These are phyloP conservation scores for Chaetophractus vellerosus DNA, from an alignment of 2,797 vertebrate species.

Conservation along the genomic window DNA sequence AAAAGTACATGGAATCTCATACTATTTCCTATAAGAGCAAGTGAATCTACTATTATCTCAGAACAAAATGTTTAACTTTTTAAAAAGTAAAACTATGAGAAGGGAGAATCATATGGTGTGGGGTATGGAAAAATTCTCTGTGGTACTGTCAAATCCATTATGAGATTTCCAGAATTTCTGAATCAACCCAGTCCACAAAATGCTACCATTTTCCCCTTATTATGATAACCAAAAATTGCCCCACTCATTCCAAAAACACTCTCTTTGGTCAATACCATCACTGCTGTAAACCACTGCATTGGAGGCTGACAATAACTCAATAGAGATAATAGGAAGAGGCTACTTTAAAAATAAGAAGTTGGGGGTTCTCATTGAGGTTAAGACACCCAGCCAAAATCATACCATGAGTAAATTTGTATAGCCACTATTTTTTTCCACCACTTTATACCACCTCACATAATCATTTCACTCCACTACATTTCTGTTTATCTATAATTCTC, in stretches of 20 bases:
- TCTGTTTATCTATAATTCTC: not conserved
- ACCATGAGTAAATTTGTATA: not conserved
- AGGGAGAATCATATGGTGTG: not conserved
- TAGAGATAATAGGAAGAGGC: not conserved
- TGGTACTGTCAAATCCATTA: too few relatives aligned
- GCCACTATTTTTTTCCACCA: not conserved
- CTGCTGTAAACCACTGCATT: not conserved
- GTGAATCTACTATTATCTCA: not conserved
- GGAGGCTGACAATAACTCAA: not conserved
- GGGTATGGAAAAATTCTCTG: not conserved
- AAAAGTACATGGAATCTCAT: not conserved
- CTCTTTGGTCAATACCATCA: not conserved
- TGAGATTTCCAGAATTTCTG: constrained; percentile 10
- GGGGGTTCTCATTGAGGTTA: not conserved
- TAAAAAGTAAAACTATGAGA: not conserved
- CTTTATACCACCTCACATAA: not conserved
- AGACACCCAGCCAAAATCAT: not conserved
- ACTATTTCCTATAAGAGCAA: not conserved
- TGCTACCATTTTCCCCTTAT: not conserved
- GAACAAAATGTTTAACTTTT: not conserved
- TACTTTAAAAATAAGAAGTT: not conserved
- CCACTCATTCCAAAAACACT: not conserved
- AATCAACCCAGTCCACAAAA: not conserved
- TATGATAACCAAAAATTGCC: not conserved
- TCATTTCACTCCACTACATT: not conserved